A percentile compares a stretch with the other conserved stretches of the same genome.
phyloP scores from a whole-genome alignment of 2,888 invertebrate genomes.

The Theretra japonica region DNA sequence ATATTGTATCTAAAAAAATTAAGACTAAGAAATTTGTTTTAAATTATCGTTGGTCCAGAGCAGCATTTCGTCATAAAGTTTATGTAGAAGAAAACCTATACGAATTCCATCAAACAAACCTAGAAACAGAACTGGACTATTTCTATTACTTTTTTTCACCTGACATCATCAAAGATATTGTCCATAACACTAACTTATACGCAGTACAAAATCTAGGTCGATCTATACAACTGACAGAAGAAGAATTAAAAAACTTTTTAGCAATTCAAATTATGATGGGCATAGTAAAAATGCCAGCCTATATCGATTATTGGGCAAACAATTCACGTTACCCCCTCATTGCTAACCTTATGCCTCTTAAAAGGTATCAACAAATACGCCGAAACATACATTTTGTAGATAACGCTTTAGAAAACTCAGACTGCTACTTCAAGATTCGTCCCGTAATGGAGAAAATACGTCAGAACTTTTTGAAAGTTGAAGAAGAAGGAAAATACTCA shows the following conservation, averaged over 20 bases:
- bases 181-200: slow-evolving; percentile 38
- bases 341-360: slow-evolving; percentile 33
- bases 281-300: slow-evolving; percentile 31
- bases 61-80: no score
- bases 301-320: slow-evolving; percentile 32
- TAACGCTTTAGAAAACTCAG: slow-evolving; percentile 22
- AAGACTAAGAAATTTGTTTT: slow-evolving; percentile 33
- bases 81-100: no score
- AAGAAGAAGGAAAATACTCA: slow-evolving; percentile 27
- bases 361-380: slow-evolving; percentile 30
- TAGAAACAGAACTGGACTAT: slow-evolving; percentile 36
- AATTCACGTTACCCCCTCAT: slow-evolving; percentile 31
- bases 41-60: slow-evolving; percentile 27
- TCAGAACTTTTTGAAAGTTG: slow-evolving; percentile 20
- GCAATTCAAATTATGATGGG: slow-evolving; percentile 38
- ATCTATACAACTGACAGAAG: slow-evolving; percentile 34
- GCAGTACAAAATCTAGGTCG: slow-evolving; percentile 35
- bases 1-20: slow-evolving; percentile 35
- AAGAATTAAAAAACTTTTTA: slow-evolving; percentile 37
- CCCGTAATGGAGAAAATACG: slow-evolving; percentile 31
- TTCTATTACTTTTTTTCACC: slow-evolving; percentile 36
- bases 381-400: slow-evolving; percentile 32
- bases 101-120: neutral
- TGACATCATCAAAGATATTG: slow-evolving; percentile 36
- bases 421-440: slow-evolving; percentile 31